Percentiles rank a stretch among this genome's conserved stretches.
These are phyloP conservation scores for Glossosoma conforme DNA, from an alignment of 1,140 invertebrate species.

Conservation along the genomic window DNA sequence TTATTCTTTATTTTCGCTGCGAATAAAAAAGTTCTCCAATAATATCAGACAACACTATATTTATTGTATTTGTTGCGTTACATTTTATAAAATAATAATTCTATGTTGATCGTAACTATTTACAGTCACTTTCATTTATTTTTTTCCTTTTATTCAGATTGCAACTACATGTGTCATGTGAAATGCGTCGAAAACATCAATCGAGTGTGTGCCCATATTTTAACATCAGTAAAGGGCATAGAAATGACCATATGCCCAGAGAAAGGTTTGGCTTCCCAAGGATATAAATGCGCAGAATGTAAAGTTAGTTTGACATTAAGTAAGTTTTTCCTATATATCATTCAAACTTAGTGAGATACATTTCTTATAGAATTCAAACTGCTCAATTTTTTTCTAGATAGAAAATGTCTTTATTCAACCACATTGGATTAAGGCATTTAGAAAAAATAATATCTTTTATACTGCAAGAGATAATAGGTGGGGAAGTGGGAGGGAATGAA, in stretches of 20 bases:
- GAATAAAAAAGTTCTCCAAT: too few relatives aligned
- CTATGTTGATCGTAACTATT: not conserved
- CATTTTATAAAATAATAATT: not conserved
- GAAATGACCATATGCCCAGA: slow-evolving; percentile 79
- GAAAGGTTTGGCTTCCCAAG: slow-evolving; percentile 67
- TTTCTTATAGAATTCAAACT: too few relatives aligned
- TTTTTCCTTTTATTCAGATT: slow-evolving; percentile 34
- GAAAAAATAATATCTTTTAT: too few relatives aligned
- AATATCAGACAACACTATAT: not conserved
- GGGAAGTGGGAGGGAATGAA: too few relatives aligned
- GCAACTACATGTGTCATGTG: slow-evolving; percentile 55
- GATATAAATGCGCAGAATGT: slow-evolving; percentile 79
- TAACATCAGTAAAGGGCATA: slow-evolving; percentile 70
- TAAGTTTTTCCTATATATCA: too few relatives aligned
- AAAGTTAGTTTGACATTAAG: slow-evolving; percentile 66
- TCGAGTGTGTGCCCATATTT: slow-evolving; percentile 71
- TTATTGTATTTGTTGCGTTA: too few relatives aligned
- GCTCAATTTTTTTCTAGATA: too few relatives aligned
- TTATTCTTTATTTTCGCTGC: too few relatives aligned
- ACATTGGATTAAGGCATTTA: too few relatives aligned
- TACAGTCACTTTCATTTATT: not conserved
- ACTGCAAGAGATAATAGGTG: too few relatives aligned
- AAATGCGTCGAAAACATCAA: slow-evolving; percentile 70
- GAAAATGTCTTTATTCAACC: too few relatives aligned
- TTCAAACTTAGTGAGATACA: too few relatives aligned